These are phyloP conservation scores for Penaeus indicus DNA, from an alignment of 1,140 invertebrate species.

Conservation along the genomic window DNA sequence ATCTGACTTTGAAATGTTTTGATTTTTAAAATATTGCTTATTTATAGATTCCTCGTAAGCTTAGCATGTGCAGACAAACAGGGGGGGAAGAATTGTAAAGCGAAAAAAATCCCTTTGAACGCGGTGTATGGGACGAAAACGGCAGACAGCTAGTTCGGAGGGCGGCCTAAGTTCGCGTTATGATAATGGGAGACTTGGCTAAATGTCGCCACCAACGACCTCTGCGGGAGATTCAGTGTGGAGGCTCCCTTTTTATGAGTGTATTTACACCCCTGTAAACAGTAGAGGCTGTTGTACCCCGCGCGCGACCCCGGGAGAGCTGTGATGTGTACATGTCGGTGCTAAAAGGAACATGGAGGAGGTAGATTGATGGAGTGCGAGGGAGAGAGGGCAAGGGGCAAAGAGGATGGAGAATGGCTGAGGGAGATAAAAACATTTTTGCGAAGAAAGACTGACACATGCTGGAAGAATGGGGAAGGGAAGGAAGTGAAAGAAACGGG, in stretches of 20 bases:
- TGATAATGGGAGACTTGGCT: conserved; percentile 22
- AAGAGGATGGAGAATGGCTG: neutral
- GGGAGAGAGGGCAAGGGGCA: conserved; percentile 10
- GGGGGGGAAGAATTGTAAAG: no score
- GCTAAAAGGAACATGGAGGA: neutral
- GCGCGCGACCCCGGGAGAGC: conserved; percentile 7
- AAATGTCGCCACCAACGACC: conserved; percentile 28
- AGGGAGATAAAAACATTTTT: neutral
- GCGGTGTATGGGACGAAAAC: no score
- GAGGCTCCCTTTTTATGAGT: neutral
- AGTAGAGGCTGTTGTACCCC: neutral
- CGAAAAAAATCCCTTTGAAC: no score
- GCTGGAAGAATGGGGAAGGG: no score
- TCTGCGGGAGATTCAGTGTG: neutral
- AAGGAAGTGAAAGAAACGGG: no score
- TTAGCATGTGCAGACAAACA: no score
- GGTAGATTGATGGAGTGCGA: neutral
- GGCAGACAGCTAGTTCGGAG: no score
- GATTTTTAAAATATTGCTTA: no score
- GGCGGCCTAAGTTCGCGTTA: neutral
- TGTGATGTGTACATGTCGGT: neutral
- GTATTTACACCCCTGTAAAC: conserved; percentile 28
- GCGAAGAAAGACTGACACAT: no score
- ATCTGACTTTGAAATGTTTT: no score
- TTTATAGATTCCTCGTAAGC: no score